Percentiles rank a stretch among this genome's conserved stretches.
Conservation (phyloP, 2,797 vertebrate genomes). For the Chelmon rostratus region DNA sequence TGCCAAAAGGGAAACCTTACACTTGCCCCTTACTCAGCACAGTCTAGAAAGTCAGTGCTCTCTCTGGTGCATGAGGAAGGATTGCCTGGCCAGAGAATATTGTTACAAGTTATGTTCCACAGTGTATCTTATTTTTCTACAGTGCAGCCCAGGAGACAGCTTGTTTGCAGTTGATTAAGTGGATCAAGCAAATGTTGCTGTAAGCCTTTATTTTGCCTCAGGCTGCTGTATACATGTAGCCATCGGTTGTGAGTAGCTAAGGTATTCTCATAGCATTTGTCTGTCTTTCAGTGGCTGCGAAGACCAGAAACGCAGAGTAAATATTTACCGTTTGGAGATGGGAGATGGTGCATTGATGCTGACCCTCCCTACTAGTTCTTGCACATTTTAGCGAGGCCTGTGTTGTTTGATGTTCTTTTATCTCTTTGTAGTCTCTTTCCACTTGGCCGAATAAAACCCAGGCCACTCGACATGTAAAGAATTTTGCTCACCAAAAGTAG, state of each 20-base stretch:
- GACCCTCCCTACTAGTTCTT: conserved; percentile 18
- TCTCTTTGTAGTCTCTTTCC: conserved; percentile 46
- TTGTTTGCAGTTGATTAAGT: conserved; percentile 72
- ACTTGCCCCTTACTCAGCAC: conserved; percentile 71
- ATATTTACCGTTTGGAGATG: conserved; percentile 62
- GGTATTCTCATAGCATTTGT: conserved; percentile 39
- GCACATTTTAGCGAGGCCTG: conserved; percentile 7
- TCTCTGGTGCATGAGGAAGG: conserved; percentile 47
- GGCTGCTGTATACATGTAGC: conserved; percentile 40
- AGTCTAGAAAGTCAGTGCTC: conserved; percentile 45
- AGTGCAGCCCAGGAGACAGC: conserved; percentile 56
- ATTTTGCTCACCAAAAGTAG: conserved; percentile 83
- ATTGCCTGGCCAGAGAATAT: conserved; percentile 35
- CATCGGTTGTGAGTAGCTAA: conserved; percentile 44
- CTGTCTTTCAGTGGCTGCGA: conserved; percentile 47
- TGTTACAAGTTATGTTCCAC: conserved; percentile 32
- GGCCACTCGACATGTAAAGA: conserved; percentile 77
- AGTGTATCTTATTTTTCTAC: conserved; percentile 23
- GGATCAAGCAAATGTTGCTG: conserved; percentile 63
- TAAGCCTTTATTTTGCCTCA: conserved; percentile 57
- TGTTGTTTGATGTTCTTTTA: conserved; percentile 49
- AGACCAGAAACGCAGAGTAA: conserved; percentile 59
- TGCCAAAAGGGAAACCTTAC: conserved; percentile 77
- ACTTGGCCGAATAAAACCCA: conserved; percentile 60
- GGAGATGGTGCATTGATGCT: conserved; percentile 29